Evolutionary conservation across 37 sponge, comb jelly and placozoan species (phyloP), one percentile per base, ranked within the genome.

Genomic region (Axinella damicornis): DNA sequence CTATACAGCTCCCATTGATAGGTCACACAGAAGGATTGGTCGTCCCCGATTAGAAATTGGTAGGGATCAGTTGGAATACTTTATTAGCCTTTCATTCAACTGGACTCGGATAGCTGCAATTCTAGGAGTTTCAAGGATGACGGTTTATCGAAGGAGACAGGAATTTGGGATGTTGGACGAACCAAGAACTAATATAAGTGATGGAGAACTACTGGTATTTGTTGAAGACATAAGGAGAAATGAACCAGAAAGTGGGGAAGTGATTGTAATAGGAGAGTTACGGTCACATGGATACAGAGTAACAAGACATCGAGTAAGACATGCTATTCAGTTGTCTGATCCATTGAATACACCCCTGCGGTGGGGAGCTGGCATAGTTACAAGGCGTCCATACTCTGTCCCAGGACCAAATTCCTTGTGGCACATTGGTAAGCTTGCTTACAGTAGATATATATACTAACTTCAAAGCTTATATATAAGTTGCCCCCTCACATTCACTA

Each of bases 321-420:
- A 35, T 21, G 67, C 69, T 27, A 74, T 88, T 27, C n/a, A 67
- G 21, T 60, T n/a, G 20, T 67, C 41, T 39, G 88, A 88, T 54
- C 88, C 88, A 21, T 16, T 88, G 9, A 75, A 75, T 33, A 57
- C 60, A 41, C 69, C 88, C 28, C 37, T 88, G 6, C 69, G 88
- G 18, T 80, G 88, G 82, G 27, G 74, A 66, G 54, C 71, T 37
- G 46, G 57, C 25, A 36, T 66, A 9, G 63, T 54, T 76, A 17
- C 28, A n/a, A 31, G 82, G 18, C 66, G 62, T 19, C 88, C 77
- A 65, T 85, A 90, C 69, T 80, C 69, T 46, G 81, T 85, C 14
- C 80, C 83, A 41, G 78, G 85, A 37, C 90, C 90, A 2, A 82
- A 90, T 65, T 75, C 90, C 21, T 60, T 90, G 69, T 90, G 91